Base-by-base conservation (phyloP, 1,140 invertebrate genomes). In the Pseudoatta argentina region DNA sequence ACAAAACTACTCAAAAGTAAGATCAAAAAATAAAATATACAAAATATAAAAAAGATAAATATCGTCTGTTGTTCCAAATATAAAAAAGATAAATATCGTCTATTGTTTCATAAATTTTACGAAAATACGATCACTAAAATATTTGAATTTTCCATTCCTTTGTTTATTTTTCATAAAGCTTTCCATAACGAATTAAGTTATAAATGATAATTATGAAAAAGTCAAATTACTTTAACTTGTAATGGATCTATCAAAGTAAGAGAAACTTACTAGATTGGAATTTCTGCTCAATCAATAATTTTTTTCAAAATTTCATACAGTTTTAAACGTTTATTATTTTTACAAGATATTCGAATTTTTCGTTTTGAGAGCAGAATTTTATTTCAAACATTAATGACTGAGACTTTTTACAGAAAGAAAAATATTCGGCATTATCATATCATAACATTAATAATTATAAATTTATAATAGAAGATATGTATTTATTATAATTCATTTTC, bases 321-420 rank as follows among this genome's bases (percentile, higher is more conserved):
- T 27, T 67, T 64, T 12, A 79, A 69, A 30, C 39, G 16, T 82
- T 82, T 72, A 57, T 69, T 57, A 72, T 44, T 82, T 44, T 82
- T 44, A 24, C 39, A 12, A 14, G 7, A 82, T 48, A n/a, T 59
- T 16, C 16, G 1, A 82, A 34, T 30, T 7, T 55, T 67, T 81
- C 16, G 8, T 67, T 79, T 79, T 53, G 3, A 59, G 18, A 39
- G 16, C 14, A 44, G 7, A 59, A 5, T 27, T 14, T 82, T 73
- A 73, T 59, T 73, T 44, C 3, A 73, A 73, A 69, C 8, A 57
- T 59, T 21, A 61, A 72, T 30, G 24, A 71, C 18, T 72, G 12
- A n/a, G 6, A 44, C 24, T 72, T 21, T 39, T 7, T 64, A 18
- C 2, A 18, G 4, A 30, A 72, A 55, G 16, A n/a, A 59, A 59